Conservation (phyloP, 2,888 invertebrate genomes). For the Argyra leucocephala region DNA sequence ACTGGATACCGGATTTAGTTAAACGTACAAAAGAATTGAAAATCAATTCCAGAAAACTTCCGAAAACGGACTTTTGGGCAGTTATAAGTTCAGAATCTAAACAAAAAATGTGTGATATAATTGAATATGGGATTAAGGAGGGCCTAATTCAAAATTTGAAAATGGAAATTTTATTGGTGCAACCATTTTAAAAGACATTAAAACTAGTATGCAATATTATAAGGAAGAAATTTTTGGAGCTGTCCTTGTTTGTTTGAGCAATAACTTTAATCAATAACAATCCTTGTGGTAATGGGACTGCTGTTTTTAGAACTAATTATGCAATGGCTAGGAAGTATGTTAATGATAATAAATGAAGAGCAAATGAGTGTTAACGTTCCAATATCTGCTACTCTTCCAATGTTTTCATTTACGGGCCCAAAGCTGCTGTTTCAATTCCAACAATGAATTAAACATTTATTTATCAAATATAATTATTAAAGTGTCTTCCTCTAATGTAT, state of each 20-base stretch:
- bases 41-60: conserved; percentile 81
- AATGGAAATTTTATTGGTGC: conserved; percentile 98
- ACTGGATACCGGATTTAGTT: conserved; percentile 91
- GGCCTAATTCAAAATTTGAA: conserved; percentile 86
- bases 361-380: conserved; percentile 96
- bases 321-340: conserved; percentile 90
- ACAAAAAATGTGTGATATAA: conserved; percentile 66
- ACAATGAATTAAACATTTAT: conserved; percentile 54
- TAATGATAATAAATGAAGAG: conserved; percentile 87
- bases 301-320: conserved; percentile 95
- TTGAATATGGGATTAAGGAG: conserved; percentile 73
- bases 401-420: conserved; percentile 97
- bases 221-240: conserved; percentile 98
- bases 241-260: conserved; percentile 79
- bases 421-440: conserved; percentile 79
- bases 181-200: conserved; percentile 80
- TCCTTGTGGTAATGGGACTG: conserved; percentile 97
- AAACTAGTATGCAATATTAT: conserved; percentile 82
- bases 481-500: not conserved
- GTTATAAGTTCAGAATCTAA: conserved; percentile 91
- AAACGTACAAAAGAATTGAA: conserved; percentile 71
- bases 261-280: conserved; percentile 84
- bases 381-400: conserved; percentile 95
- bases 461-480: not conserved
- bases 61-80: conserved; percentile 78